A percentile compares a stretch with the other conserved stretches of the same genome.
phyloP scores from a whole-genome alignment of 1,140 invertebrate species.

The Colletes latitarsis region DNA sequence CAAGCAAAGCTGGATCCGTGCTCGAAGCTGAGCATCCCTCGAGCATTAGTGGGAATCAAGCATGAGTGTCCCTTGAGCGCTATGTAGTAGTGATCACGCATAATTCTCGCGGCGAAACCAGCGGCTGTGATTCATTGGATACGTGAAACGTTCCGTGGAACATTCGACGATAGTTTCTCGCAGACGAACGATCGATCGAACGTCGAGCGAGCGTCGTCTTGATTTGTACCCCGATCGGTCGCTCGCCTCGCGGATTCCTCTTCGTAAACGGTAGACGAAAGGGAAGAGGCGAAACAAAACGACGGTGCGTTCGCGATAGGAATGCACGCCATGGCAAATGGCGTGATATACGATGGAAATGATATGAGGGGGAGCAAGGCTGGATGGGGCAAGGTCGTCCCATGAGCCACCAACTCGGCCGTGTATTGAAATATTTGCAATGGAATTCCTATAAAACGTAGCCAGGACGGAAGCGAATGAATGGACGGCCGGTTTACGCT shows the following conservation, averaged over 20 bases:
- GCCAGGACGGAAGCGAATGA: conserved; percentile 54
- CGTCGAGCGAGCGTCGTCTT: background rate
- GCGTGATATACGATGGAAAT: conserved; percentile 33
- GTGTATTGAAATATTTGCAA: conserved; percentile 68
- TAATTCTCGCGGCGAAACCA: background rate
- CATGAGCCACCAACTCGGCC: conserved; percentile 30
- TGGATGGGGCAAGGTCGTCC: conserved; percentile 39
- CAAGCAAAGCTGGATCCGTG: too few species aligned
- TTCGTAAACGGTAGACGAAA: background rate
- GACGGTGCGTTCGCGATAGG: conserved; percentile 12
- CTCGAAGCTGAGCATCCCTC: too few species aligned
- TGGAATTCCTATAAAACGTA: conserved; percentile 67
- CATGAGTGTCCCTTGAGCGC: too few species aligned
- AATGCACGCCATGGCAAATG: conserved; percentile 34
- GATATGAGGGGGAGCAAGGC: conserved; percentile 32
- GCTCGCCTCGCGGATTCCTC: background rate
- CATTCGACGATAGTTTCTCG: background rate
- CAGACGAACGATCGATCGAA: background rate
- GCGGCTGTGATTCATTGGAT: background rate
- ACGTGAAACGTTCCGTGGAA: too few species aligned
- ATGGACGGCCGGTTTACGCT: conserved; percentile 45
- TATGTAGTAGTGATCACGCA: too few species aligned
- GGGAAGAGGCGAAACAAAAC: background rate
- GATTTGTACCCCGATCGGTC: conserved; percentile 20
- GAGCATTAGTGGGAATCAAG: too few species aligned